Evolutionary conservation across 2,888 invertebrate species (phyloP).

Genomic region (Lithophane socia): DNA sequence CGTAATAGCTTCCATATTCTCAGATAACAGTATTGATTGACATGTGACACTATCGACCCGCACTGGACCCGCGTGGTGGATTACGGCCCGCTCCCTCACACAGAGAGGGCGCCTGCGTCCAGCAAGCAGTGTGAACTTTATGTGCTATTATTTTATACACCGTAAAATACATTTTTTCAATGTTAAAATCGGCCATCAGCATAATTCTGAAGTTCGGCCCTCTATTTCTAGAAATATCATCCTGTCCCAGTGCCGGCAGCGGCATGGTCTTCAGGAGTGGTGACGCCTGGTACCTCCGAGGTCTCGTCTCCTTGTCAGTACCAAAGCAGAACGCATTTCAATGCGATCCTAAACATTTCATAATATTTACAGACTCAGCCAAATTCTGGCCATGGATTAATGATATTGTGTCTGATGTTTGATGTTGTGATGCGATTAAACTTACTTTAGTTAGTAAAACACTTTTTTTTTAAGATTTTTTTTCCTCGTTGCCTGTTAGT

Average conservation of each 20-base stretch:
- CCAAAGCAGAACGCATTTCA: conserved; percentile 39
- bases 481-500: not conserved
- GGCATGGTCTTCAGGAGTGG: conserved; percentile 39
- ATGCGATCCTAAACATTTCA: conserved; percentile 32
- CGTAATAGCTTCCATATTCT: no score
- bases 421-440: not conserved
- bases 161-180: not conserved
- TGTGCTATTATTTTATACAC: not conserved
- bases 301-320: conserved; percentile 36
- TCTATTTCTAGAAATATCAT: conserved; percentile 18
- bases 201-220: not conserved
- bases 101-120: not conserved
- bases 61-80: not conserved
- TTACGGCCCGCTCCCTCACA: not conserved
- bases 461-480: not conserved
- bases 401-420: not conserved
- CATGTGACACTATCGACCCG: not conserved
- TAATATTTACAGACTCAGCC: conserved; percentile 40
- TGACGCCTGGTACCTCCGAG: conserved; percentile 30
- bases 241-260: conserved; percentile 39
- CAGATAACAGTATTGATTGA: not conserved
- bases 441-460: not conserved
- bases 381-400: conserved; percentile 27
- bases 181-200: not conserved
- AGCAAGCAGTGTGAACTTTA: no score